Evolutionary conservation across 1,140 invertebrate species (phyloP).

Genomic region (Drosophila pachea): DNA sequence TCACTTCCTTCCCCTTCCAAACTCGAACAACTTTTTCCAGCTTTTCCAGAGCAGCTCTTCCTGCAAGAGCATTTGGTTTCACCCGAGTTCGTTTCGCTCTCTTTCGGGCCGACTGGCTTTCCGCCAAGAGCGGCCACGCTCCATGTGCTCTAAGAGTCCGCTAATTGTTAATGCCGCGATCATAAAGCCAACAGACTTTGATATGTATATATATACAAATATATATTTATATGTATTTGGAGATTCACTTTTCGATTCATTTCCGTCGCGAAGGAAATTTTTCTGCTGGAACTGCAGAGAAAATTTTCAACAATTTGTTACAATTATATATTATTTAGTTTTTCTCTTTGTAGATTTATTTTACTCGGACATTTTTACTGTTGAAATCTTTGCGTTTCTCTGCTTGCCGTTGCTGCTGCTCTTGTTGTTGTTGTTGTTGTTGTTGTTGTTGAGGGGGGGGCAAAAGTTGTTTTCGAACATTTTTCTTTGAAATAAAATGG

Average conservation of each 20-base stretch:
- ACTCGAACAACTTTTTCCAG: too few relatives aligned
- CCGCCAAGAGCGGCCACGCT: constrained; percentile 23
- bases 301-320: background rate
- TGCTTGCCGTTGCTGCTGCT: constrained; percentile 14
- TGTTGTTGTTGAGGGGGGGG: background rate
- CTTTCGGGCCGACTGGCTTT: constrained; percentile 14
- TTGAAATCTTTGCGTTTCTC: constrained; percentile 12
- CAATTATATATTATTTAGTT: background rate
- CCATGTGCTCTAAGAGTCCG: constrained; percentile 1
- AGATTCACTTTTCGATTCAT: too few relatives aligned
- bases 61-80: background rate
- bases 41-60: background rate
- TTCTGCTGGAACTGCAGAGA: constrained; percentile 18
- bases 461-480: constrained; percentile 50
- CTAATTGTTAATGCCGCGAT: constrained; percentile 13
- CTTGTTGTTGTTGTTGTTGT: background rate
- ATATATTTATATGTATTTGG: too few relatives aligned
- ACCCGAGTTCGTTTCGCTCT: too few relatives aligned
- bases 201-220: background rate
- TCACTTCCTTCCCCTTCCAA: too few relatives aligned
- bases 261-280: background rate
- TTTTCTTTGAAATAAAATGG: constrained; percentile 58
- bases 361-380: constrained; percentile 36
- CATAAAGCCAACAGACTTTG: constrained; percentile 3
- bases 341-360: constrained; percentile 62